Evolutionary conservation across 37 sponge, comb jelly and placozoan species (phyloP), one percentile per base, ranked within the genome.

Genomic region (Halichondria panicea): DNA sequence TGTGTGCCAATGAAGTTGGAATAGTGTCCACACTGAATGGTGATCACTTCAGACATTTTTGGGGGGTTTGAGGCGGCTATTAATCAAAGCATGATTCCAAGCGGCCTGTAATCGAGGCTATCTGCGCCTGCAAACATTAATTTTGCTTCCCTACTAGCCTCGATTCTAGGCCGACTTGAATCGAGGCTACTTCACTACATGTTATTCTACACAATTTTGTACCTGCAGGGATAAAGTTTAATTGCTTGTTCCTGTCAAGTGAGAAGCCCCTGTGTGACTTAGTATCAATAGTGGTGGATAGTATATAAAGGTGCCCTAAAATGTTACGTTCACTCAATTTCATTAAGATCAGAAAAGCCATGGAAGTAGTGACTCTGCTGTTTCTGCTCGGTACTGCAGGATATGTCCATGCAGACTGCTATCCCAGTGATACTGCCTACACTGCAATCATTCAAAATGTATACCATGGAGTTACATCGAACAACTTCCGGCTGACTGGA

Each of bases 1-100:
- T 95, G 93, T 2, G 89, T 58, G 15, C 95, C 89, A 19, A 95
- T 81, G 35, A 77, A 83, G 70, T 95, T 95, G 64, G 87, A 66
- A 38, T 81, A 88, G 59, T 81, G 89, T 0, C 95, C 95, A 60
- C 94, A 77, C 68, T 95, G 95, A 22, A 95, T 69, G 18, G 79
- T 88, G 1, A 95, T 56, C 22, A 95, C 50, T 35, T 87, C 92
- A n/a, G n/a, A 24, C 9, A 1, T 45, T 1, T 46, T 50, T 0
- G n/a, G 31, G 30, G 46, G 13, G 25, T 13, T 68, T 46, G 0
- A 68, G 9, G 1, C 9, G 9, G 42, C 4, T 31, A 3, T 31
- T 31, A 36, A 41, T 11, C n/a, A 40, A 36, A 66, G 24, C 4
- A 41, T 3, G 8, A 7, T n/a, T n/a, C n/a, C n/a, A n/a, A n/a